These are phyloP conservation scores for Labroides dimidiatus DNA, from an alignment of 2,797 vertebrate genomes.

Conservation along the genomic window DNA sequence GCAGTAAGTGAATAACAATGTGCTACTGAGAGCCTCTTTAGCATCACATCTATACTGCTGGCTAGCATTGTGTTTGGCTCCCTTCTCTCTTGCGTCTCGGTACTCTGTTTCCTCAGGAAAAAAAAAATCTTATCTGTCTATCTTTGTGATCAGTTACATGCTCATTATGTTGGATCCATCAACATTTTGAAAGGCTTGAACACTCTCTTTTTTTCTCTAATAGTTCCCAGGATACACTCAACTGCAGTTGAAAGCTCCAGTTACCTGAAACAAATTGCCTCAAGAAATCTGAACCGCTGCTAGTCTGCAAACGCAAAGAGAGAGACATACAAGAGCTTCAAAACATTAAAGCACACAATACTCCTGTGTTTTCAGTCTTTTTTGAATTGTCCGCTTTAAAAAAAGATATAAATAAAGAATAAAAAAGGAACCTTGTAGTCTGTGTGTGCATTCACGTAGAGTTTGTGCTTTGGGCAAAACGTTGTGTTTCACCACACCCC, in stretches of 20 bases:
- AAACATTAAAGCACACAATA: slow-evolving; percentile 84
- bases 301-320: slow-evolving; percentile 78
- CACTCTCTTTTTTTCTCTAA: slow-evolving; percentile 75
- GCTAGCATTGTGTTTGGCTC: slow-evolving; percentile 64
- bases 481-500: slow-evolving; percentile 78
- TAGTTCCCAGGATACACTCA: slow-evolving; percentile 85
- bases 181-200: slow-evolving; percentile 84
- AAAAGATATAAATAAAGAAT: slow-evolving; percentile 77
- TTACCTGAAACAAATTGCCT: slow-evolving; percentile 91
- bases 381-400: slow-evolving; percentile 82
- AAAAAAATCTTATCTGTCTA: slow-evolving; percentile 75
- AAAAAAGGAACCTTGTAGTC: slow-evolving; percentile 84
- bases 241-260: slow-evolving; percentile 84
- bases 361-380: slow-evolving; percentile 81
- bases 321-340: slow-evolving; percentile 78
- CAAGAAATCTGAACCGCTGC: slow-evolving; percentile 82
- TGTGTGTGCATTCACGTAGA: slow-evolving; percentile 81
- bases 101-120: slow-evolving; percentile 48
- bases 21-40: slow-evolving; percentile 68
- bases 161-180: slow-evolving; percentile 84
- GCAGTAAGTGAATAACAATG: slow-evolving; percentile 78
- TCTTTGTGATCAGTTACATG: slow-evolving; percentile 83
- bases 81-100: slow-evolving; percentile 39
- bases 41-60: slow-evolving; percentile 67
- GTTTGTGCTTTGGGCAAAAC: slow-evolving; percentile 86